These are phyloP conservation scores for Hermaeophaga mercurialis DNA, from an alignment of 2,888 invertebrate species.

Conservation along the genomic window DNA sequence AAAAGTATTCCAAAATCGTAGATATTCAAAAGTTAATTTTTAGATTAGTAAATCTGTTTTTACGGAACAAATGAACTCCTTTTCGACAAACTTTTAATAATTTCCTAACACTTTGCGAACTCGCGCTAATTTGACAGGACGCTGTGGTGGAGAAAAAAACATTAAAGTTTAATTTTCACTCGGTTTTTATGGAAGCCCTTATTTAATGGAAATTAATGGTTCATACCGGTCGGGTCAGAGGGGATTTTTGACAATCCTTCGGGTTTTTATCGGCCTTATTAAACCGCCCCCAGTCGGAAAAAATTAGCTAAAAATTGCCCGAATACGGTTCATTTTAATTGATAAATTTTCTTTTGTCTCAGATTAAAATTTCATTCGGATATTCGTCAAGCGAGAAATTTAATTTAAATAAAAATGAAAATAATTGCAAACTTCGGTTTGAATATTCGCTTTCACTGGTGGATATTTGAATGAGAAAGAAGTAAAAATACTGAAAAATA, in stretches of 20 bases:
- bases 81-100: constrained; percentile 3
- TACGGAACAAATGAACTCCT: neutral
- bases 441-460: too few species aligned
- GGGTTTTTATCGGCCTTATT: constrained; percentile 12
- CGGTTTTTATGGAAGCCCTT: constrained; percentile 6
- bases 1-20: too few species aligned
- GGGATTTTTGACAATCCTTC: constrained; percentile 16
- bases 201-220: constrained; percentile 21
- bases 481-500: too few species aligned
- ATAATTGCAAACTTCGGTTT: too few species aligned
- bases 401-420: neutral
- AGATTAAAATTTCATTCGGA: neutral
- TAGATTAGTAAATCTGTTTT: too few species aligned
- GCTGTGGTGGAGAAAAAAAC: neutral
- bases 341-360: neutral
- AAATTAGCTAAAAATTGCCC: neutral
- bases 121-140: constrained; percentile 4
- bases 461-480: too few species aligned
- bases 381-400: neutral
- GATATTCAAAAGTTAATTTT: too few species aligned
- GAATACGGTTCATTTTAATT: neutral
- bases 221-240: neutral
- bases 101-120: neutral
- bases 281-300: neutral
- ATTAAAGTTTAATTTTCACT: constrained; percentile 13